phyloP scores from a whole-genome alignment of 2,113 vertebrate species.

The Malurus melanocephalus region DNA sequence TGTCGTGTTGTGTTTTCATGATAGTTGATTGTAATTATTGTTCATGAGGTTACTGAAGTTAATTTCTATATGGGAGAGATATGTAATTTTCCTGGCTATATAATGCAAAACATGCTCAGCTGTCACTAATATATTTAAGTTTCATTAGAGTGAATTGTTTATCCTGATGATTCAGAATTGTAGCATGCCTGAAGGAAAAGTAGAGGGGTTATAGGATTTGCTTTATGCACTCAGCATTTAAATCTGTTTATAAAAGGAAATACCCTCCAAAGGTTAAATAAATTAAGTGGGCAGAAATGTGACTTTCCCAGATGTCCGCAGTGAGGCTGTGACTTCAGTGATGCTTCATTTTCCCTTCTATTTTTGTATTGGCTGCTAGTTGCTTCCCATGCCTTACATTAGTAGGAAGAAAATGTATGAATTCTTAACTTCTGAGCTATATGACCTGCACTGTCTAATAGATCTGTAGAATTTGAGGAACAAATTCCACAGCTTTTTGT shows the following conservation, averaged over 20 bases:
- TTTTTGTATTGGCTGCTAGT: not conserved
- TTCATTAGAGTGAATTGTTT: conserved; percentile 15
- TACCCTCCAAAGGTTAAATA: not conserved
- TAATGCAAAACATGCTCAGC: conserved; percentile 5
- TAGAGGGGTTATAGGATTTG: not conserved
- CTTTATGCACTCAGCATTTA: not conserved
- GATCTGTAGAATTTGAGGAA: not conserved
- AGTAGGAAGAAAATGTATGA: not conserved
- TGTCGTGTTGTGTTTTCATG: not conserved
- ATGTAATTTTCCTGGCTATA: conserved; percentile 34
- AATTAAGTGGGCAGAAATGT: not conserved
- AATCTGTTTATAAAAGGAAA: not conserved
- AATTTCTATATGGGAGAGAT: conserved; percentile 39
- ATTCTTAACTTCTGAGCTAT: not conserved
- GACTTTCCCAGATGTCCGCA: not conserved
- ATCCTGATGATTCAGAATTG: not conserved
- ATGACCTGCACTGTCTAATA: not conserved
- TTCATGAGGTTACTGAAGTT: conserved; percentile 31
- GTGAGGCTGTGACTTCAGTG: not conserved
- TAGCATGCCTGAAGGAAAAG: not conserved
- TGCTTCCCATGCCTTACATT: not conserved
- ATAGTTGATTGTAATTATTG: conserved; percentile 47
- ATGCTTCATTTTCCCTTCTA: not conserved
- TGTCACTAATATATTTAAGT: conserved; percentile 6
- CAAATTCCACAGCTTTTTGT: not conserved